Evolutionary conservation across 2,797 vertebrate genomes (phyloP).

Genomic region (Hipposideros larvatus): DNA sequence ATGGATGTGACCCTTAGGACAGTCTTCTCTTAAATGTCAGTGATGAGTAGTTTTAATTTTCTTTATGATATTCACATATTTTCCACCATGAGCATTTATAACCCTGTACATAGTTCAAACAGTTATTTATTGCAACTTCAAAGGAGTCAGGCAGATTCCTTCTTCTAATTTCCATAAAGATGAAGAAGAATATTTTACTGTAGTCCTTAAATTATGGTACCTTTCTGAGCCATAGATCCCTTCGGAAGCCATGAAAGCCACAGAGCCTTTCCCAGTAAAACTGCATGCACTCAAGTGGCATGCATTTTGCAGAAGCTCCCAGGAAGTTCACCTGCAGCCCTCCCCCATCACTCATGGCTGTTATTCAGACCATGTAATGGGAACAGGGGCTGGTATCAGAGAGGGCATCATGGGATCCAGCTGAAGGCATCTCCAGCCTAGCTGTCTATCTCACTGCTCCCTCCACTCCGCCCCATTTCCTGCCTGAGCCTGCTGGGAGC

Average conservation of each 20-base stretch:
- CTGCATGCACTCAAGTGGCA: rapidly evolving
- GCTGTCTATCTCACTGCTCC: neutral
- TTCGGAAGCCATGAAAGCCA: neutral
- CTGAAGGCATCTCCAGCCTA: neutral
- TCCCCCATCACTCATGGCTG: neutral
- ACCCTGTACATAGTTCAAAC: neutral
- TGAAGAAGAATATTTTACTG: neutral
- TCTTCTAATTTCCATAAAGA: neutral
- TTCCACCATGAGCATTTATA: neutral
- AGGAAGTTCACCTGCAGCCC: neutral
- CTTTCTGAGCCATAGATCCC: neutral
- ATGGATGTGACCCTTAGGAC: neutral
- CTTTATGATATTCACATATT: neutral
- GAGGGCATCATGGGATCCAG: neutral
- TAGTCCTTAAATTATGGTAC: neutral
- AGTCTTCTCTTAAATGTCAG: neutral
- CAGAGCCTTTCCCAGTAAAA: neutral
- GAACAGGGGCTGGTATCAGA: neutral
- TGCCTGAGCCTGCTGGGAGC: neutral
- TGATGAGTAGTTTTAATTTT: neutral
- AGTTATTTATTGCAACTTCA: neutral
- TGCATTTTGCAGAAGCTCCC: neutral
- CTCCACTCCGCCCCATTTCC: neutral
- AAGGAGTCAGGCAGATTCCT: neutral
- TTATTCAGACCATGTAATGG: neutral